Evolutionary conservation across 2,113 vertebrate genomes (phyloP), one percentile per base, ranked within the genome.

Genomic region (Alethe castanea): DNA sequence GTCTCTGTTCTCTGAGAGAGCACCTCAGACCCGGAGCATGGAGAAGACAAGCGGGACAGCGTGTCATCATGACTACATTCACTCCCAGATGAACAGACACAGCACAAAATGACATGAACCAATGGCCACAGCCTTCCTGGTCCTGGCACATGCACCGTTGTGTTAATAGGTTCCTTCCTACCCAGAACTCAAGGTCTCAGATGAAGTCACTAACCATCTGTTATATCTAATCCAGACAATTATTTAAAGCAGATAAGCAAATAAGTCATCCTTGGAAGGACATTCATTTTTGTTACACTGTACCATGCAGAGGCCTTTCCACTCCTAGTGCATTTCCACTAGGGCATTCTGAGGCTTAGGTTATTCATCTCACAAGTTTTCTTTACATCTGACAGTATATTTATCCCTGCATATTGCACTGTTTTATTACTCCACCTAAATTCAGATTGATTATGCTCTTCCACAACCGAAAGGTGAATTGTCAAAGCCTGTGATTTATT

Each of bases 401-500:
- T 94, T 96, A 96, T 56, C 53, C 48, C 48, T 81, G 65, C 57
- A 62, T 62, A 93, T 40, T 71, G 52, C 67, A 86, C 60, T 88
- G 62, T 74, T 92, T 92, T 83, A 92, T 95, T 83, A 90, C 85
- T 60, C 64, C 52, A 93, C 83, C 87, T 93, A 94, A 92, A 96
- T 93, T 90, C 85, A 92, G 79, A 94, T 62, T 83, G 64, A 94
- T 92, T 90, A 90, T 31, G 35, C 71, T 92, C n/a, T 81, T 95
- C 67, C 61, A 71, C 52, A 92, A 57, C 67, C 36, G 64, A 90
- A 92, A 95, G 67, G 79, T 94, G 92, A 94, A 81, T 38, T 93
- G 85, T 90, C 92, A 94, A 92, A 95, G 76, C 56, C 82, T 71
- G 44, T 86, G 90, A 96, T 78, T 94, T 94, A 94, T 90, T 90